A percentile compares a stretch with the other conserved stretches of the same genome.
phyloP scores from a whole-genome alignment of 2,888 invertebrate species.

The Andrena haemorrhoa region DNA sequence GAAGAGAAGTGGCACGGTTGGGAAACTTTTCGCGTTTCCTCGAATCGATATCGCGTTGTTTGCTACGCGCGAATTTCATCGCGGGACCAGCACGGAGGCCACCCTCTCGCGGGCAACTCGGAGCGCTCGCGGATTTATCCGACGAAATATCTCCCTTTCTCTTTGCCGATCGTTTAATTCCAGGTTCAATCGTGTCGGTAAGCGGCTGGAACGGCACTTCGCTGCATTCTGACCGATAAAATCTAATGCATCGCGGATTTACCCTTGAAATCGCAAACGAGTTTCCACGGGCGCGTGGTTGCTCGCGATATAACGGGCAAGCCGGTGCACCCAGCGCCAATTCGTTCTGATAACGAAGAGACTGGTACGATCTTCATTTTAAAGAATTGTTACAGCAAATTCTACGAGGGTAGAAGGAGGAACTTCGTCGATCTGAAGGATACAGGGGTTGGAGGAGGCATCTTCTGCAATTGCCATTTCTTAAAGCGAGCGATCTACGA shows the following conservation, averaged over 20 bases:
- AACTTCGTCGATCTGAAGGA: no score
- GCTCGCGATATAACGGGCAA: not conserved
- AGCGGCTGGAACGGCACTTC: constrained; percentile 2
- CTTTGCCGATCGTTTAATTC: constrained; percentile 4
- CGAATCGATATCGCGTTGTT: constrained; percentile 3
- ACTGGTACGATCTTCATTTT: not conserved
- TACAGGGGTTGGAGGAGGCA: no score
- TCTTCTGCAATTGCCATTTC: no score
- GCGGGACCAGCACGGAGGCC: not conserved
- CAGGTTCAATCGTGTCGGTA: not conserved
- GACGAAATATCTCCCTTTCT: not conserved
- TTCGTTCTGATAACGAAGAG: not conserved
- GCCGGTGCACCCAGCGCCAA: not conserved
- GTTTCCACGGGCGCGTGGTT: constrained; percentile 3
- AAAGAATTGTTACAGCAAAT: not conserved
- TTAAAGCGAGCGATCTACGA: no score
- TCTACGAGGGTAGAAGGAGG: no score
- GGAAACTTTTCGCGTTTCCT: not conserved
- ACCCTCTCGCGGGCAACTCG: not conserved
- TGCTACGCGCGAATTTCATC: not conserved
- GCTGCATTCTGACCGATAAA: not conserved
- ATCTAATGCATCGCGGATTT: constrained; percentile 20
- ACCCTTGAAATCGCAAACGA: constrained; percentile 22
- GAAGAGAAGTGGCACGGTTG: no score
- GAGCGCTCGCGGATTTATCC: not conserved